Conservation (phyloP, 1,140 invertebrate species). For the Phortica variegata region DNA sequence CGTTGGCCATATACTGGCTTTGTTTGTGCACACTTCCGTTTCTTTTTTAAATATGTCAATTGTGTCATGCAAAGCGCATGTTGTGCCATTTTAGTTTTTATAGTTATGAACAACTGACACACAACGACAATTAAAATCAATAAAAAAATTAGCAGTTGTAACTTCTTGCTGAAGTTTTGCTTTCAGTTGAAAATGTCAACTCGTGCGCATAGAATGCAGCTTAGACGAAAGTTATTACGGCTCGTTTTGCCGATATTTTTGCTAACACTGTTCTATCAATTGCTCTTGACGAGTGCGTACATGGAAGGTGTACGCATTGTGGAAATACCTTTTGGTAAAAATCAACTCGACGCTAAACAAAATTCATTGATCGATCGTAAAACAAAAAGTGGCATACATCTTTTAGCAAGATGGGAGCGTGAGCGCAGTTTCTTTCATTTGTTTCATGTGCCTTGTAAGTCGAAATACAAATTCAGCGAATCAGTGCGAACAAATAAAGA, state of each 20-base stretch:
- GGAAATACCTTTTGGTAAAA: constrained; percentile 33
- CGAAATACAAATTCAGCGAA: no score
- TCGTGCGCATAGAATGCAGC: constrained; percentile 20
- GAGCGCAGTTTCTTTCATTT: constrained; percentile 43
- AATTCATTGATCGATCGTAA: neutral
- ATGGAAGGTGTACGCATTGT: constrained; percentile 40
- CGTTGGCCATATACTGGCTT: no score
- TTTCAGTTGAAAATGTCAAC: no score
- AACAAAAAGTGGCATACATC: constrained; percentile 29
- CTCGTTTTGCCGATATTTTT: constrained; percentile 28
- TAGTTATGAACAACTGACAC: no score
- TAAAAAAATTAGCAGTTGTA: no score
- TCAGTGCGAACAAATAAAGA: no score
- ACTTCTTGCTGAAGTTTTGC: no score
- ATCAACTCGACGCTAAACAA: neutral
- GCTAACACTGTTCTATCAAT: constrained; percentile 16
- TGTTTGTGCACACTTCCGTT: no score
- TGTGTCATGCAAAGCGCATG: no score
- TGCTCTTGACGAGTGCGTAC: constrained; percentile 22
- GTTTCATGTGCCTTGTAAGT: constrained; percentile 51
- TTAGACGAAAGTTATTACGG: constrained; percentile 31
- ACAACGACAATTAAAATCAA: no score
- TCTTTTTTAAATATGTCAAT: no score
- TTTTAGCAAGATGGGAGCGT: constrained; percentile 39
- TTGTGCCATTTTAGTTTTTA: no score